Evolutionary conservation across 2,797 vertebrate genomes (phyloP).

Genomic region (Dicrostonyx torquatus): DNA sequence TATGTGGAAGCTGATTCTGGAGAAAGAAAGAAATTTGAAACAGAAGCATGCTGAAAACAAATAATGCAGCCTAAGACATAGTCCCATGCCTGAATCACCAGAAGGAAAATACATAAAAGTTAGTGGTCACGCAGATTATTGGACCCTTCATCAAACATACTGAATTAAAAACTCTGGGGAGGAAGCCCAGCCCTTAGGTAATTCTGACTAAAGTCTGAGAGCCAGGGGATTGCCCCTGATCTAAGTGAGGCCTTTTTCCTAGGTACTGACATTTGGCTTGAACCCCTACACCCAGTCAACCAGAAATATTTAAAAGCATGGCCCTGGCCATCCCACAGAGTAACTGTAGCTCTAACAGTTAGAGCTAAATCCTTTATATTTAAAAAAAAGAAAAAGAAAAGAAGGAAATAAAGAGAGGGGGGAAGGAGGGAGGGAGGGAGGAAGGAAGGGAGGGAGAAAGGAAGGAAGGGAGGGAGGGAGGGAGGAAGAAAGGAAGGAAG

Average conservation of each 20-base stretch:
- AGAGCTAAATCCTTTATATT: background rate
- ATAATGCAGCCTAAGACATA: background rate
- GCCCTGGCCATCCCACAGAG: background rate
- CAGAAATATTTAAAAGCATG: background rate
- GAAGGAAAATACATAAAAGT: background rate
- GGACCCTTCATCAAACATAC: background rate
- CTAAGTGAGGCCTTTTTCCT: background rate
- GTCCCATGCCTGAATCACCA: background rate
- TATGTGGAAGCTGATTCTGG: background rate
- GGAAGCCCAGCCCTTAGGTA: too few species aligned
- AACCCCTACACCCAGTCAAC: background rate
- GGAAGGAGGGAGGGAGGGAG: fast-evolving
- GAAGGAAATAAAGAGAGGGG: fast-evolving
- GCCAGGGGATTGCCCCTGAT: background rate
- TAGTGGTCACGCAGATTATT: background rate
- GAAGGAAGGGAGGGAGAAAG: fast-evolving
- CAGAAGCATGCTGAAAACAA: background rate
- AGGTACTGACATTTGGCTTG: background rate
- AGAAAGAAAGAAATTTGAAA: background rate
- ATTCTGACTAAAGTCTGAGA: background rate
- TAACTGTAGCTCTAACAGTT: background rate
- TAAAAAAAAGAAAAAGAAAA: background rate
- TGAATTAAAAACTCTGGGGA: background rate
- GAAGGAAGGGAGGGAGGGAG: fast-evolving
- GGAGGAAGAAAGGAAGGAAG: fast-evolving